Base-by-base conservation (phyloP, 1,140 invertebrate species). In the Solenopsis invicta region DNA sequence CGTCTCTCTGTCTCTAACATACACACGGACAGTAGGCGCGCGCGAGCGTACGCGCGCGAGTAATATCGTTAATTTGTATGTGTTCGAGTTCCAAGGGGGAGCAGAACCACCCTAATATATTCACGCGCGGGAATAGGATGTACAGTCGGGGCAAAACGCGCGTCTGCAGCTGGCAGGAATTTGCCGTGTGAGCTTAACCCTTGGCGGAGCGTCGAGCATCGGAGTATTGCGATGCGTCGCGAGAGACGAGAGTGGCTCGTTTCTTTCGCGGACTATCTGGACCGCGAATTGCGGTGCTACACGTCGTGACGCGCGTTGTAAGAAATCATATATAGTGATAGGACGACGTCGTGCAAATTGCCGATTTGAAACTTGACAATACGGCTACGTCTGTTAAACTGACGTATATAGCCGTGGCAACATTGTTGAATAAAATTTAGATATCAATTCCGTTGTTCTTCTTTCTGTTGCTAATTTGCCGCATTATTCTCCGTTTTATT, bases 21-120 rank as follows among this genome's bases (percentile, higher is more conserved):
- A 89, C 69, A 89, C 87, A 92, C 87, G 93, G 91, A 92, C 90
- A 90, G 92, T 92, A 91, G 77, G 82, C 86, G 87, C 88, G 87
- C 74, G 85, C 86, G 84, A 69, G 69, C 61, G 56, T 87, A 85
- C 74, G 81, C 87, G 91, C 93, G 93, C 91, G 91, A 94, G 93
- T 94, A 94, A 94, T 94, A 94, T 94, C 92, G 93, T 94, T 94
- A 94, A 95, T 95, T 94, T 92, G 93, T 93, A 93, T 94, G 93
- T 94, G 94, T 94, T 94, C 92, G 94, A 94, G 93, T 93, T 94
- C 90, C 93, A 91, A 94, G 92, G 93, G 94, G 93, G 92, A 91
- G 18, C 90, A 90, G 92, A 92, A 93, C 91, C 93, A 94, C 94
- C 94, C 93, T 94, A 94, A 95, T 95, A 94, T 94, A 95, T 94